phyloP scores from a whole-genome alignment of 2,113 vertebrate species.

The Chaenocephalus aceratus region DNA sequence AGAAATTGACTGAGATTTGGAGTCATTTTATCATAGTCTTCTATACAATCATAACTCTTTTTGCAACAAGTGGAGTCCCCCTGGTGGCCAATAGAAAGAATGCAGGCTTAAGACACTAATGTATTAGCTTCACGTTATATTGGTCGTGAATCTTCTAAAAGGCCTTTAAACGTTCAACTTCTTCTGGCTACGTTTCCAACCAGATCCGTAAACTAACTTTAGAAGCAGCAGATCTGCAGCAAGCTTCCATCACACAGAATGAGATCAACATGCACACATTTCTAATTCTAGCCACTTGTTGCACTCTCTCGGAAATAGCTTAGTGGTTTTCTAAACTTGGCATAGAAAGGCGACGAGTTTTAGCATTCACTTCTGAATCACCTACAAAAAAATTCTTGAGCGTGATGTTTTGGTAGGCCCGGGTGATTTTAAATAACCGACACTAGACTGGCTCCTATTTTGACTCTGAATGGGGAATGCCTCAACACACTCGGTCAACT shows the following conservation, averaged over 20 bases:
- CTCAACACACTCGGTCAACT: conserved; percentile 55
- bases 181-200: not conserved
- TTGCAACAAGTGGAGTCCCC: too few species aligned
- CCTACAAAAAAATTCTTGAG: conserved; percentile 31
- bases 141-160: conserved; percentile 12
- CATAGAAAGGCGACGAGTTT: conserved; percentile 10
- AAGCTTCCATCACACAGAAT: conserved; percentile 8
- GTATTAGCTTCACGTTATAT: too few species aligned
- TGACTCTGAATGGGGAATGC: conserved; percentile 46
- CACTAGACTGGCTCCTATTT: conserved; percentile 27
- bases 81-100: too few species aligned
- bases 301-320: not conserved
- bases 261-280: not conserved
- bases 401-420: conserved; percentile 48
- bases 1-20: too few species aligned
- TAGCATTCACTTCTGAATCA: conserved; percentile 24
- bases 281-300: not conserved
- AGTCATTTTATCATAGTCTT: too few species aligned
- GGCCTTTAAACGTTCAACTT: not conserved
- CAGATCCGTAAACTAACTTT: not conserved
- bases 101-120: too few species aligned
- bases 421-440: conserved; percentile 55
- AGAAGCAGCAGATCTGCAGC: not conserved
- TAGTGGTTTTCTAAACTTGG: conserved; percentile 9
- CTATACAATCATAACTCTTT: too few species aligned